phyloP scores from a whole-genome alignment of 2,797 vertebrate species.

The Ceryle rudis region DNA sequence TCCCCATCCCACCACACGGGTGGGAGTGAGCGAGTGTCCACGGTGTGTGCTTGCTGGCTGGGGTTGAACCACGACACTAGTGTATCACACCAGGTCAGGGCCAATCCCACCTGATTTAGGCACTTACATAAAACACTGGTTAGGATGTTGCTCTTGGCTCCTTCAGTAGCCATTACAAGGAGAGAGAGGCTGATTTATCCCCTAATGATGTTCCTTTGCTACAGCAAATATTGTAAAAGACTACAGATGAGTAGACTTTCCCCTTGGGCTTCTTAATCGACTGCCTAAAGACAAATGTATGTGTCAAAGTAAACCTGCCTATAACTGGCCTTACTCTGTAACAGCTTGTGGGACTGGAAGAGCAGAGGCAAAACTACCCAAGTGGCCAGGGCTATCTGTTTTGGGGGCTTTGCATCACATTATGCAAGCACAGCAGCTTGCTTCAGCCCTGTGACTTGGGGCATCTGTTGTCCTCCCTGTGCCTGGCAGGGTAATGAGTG shows the following conservation, averaged over 20 bases:
- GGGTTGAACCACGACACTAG: not conserved
- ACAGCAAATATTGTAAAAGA: not conserved
- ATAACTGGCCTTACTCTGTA: accelerated
- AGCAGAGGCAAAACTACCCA: not conserved
- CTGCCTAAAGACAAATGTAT: not conserved
- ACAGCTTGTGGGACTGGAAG: not conserved
- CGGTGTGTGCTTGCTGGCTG: not conserved
- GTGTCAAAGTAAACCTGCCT: not conserved
- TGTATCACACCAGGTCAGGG: not conserved
- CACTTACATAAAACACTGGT: accelerated
- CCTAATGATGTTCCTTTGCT: not conserved
- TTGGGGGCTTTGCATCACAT: accelerated
- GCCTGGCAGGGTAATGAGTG: not conserved
- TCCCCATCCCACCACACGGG: not conserved
- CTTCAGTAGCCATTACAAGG: not conserved
- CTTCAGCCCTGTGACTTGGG: not conserved
- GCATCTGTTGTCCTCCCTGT: accelerated
- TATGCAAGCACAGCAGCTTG: not conserved
- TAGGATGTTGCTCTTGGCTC: not conserved
- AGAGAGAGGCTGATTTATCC: not conserved
- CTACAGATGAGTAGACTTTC: not conserved
- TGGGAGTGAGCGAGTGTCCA: not conserved
- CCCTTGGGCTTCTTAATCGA: not conserved
- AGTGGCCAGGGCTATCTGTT: not conserved
- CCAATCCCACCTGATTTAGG: not conserved